Percentiles rank a stretch among this genome's conserved stretches.
Evolutionary conservation across 2,113 vertebrate species (phyloP).

Genomic region (Mormyrus lacerda): DNA sequence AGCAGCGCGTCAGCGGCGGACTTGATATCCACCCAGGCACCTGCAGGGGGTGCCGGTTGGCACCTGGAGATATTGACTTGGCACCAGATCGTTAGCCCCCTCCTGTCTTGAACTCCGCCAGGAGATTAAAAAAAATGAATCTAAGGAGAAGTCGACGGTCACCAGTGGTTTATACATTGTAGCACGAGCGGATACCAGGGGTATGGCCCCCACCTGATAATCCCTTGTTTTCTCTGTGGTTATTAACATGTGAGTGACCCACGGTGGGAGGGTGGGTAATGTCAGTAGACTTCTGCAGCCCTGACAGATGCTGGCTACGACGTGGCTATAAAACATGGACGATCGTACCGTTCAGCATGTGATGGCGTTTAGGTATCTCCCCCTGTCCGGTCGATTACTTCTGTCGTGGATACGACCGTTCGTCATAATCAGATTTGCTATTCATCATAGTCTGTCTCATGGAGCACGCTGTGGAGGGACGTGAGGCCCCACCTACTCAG

Average conservation of each 20-base stretch:
- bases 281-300: background rate
- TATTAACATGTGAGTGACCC: background rate
- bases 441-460: background rate
- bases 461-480: background rate
- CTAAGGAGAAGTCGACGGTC: background rate
- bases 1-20: conserved; percentile 31
- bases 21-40: conserved; percentile 30
- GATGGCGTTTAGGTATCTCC: background rate
- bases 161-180: conserved; percentile 7
- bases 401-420: background rate
- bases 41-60: conserved; percentile 36
- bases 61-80: conserved; percentile 42
- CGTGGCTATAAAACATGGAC: background rate
- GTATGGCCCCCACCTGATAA: background rate
- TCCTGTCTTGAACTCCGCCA: conserved; percentile 24
- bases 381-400: background rate
- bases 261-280: background rate
- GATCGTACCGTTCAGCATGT: no score
- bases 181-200: conserved; percentile 4
- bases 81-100: conserved; percentile 37
- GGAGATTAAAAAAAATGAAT: conserved; percentile 9
- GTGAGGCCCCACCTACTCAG: background rate
- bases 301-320: background rate
- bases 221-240: background rate
- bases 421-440: background rate